Base-by-base conservation (phyloP, 2,797 vertebrate genomes). In the Cuniculus paca region DNA sequence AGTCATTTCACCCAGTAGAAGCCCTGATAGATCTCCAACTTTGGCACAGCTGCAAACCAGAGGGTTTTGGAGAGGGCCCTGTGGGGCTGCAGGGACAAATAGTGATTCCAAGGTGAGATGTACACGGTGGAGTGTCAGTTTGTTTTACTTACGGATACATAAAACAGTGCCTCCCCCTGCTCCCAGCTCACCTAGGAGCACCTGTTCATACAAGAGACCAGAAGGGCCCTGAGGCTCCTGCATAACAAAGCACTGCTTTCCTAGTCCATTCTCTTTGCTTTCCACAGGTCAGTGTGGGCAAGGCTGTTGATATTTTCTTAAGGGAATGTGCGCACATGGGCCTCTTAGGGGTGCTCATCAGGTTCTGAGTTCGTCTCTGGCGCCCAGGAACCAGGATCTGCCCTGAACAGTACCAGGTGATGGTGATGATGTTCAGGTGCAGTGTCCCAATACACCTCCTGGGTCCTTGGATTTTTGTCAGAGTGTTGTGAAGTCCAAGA, bases 401-500 rank as follows among this genome's bases (percentile, higher is more conserved):
- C 54, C 91, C 72, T 80, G 78, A 90, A 78, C 4, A 42, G 58
- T 12, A 56, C 61, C 16, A 42, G 36, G 60, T 54, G 39, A 65
- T 20, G 7, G 11, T 34, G 61, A 58, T 75, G 16, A 31, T 24
- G 42, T 16, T 81, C 60, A 54, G 39, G 19, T 63, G 39, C 88
- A 56, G 63, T 75, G 36, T 45, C 36, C 77, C 80, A 75, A 42
- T 31, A 84, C n/a, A 86, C n/a, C 65, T 65, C 58, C 22, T 36
- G 1, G 3, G 58, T 16, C 20, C 20, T 84, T 81, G 90, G 50
- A 52, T 74, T 82, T 89, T 86, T 65, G 87, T 83, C 48, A 79
- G 83, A 80, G 86, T 75, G 36, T 52, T 88, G 26, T 95, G 82
- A 95, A 91, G 50, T 65, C 50, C 56, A 65, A 91, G 58, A 95